Conservation (phyloP, 2,797 vertebrate genomes). For the Balearica regulorum region DNA sequence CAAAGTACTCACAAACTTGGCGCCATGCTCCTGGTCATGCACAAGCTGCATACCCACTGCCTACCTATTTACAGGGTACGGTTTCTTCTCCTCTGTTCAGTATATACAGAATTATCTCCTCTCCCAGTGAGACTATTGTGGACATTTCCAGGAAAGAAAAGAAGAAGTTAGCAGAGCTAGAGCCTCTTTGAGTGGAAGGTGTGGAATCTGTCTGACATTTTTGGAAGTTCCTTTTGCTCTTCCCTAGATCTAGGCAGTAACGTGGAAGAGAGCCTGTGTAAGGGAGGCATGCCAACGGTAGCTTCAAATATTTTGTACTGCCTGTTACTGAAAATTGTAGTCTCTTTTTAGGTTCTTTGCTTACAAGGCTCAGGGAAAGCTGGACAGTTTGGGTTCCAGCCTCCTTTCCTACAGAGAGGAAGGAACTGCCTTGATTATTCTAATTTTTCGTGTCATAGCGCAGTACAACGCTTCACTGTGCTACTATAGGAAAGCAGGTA, state of each 20-base stretch:
- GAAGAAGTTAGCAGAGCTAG: background rate
- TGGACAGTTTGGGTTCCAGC: background rate
- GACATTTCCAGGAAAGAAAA: background rate
- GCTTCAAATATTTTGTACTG: background rate
- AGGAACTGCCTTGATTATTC: background rate
- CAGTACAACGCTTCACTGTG: background rate
- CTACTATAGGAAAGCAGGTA: background rate
- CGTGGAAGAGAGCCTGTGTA: background rate
- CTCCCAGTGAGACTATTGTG: fast-evolving
- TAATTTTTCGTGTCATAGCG: background rate
- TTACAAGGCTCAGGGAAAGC: background rate
- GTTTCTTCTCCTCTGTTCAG: background rate
- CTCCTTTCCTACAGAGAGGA: background rate
- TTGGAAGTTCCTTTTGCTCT: background rate
- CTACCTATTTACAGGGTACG: fast-evolving
- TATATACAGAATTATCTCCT: background rate
- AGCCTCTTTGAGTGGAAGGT: background rate
- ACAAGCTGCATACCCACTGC: background rate
- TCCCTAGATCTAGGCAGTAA: background rate
- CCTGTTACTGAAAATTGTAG: background rate
- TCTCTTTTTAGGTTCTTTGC: background rate
- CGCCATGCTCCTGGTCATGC: fast-evolving
- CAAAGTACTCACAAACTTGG: background rate
- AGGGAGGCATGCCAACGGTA: background rate
- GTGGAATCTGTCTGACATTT: background rate